Percentiles rank a stretch among this genome's conserved stretches.
Conservation (phyloP, 2,888 invertebrate genomes). For the Fragum sueziense region DNA sequence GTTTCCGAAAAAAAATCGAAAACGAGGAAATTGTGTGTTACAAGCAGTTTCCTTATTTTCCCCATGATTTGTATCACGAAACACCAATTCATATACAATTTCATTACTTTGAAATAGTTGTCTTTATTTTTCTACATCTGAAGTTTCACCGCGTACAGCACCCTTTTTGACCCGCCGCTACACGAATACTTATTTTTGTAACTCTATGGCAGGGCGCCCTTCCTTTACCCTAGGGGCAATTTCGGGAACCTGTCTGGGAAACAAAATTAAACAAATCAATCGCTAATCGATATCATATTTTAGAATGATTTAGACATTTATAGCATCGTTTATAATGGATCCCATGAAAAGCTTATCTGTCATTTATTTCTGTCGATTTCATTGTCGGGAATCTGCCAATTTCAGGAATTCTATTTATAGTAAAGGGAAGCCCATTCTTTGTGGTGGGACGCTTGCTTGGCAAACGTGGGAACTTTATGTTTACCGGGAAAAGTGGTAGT, state of each 20-base stretch:
- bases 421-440: neutral
- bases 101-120: no score
- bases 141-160: no score
- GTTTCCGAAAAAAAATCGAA: no score
- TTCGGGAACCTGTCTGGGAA: neutral
- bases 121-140: no score
- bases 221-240: neutral
- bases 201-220: neutral
- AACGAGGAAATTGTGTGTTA: no score
- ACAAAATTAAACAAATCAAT: neutral
- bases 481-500: neutral
- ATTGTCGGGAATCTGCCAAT: neutral
- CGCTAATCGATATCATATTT: neutral
- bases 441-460: slow-evolving; percentile 17
- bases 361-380: neutral
- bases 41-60: no score
- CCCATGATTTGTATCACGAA: no score
- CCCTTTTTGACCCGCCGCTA: no score
- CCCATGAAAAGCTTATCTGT: neutral
- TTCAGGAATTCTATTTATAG: neutral
- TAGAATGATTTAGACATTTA: neutral
- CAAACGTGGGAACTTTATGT: slow-evolving; percentile 10
- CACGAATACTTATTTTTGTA: slow-evolving; percentile 16
- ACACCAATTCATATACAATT: no score
- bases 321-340: neutral